These are phyloP conservation scores for Ips typographus DNA, from an alignment of 1,140 invertebrate genomes.

Conservation along the genomic window DNA sequence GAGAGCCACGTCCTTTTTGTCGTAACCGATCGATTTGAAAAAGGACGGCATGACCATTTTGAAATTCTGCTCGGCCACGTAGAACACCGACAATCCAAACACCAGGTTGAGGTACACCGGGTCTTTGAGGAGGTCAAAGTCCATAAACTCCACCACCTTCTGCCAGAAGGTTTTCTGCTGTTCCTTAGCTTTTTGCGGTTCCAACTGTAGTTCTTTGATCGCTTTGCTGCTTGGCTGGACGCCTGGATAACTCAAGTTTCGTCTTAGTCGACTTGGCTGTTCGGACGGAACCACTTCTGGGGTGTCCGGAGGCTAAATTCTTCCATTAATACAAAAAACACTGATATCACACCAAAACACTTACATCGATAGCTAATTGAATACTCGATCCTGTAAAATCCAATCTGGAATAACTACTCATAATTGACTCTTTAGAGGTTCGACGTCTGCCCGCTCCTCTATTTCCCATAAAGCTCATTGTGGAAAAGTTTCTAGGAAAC, in stretches of 20 bases:
- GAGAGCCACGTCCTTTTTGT: conserved; percentile 65
- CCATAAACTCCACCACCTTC: conserved; percentile 48
- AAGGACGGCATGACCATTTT: conserved; percentile 76
- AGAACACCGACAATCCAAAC: conserved; percentile 69
- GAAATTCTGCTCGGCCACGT: conserved; percentile 73
- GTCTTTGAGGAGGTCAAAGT: conserved; percentile 49
- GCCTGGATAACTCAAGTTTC: conserved; percentile 51
- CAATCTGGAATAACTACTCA: conserved; percentile 69
- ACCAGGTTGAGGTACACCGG: conserved; percentile 72
- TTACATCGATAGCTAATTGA: conserved; percentile 52
- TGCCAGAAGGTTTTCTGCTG: conserved; percentile 47
- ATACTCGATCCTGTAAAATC: conserved; percentile 70
- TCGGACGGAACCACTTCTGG: conserved; percentile 7
- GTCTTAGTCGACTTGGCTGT: conserved; percentile 34
- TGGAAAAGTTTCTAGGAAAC: conserved; percentile 58
- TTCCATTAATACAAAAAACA: conserved; percentile 6
- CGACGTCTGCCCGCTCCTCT: conserved; percentile 51
- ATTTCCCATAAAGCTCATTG: conserved; percentile 52
- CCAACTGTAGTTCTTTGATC: conserved; percentile 38
- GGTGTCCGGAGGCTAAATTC: conserved; percentile 18
- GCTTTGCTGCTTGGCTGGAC: conserved; percentile 46
- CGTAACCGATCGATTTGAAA: conserved; percentile 64
- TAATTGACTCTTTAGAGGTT: conserved; percentile 63
- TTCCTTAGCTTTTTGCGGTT: conserved; percentile 36
- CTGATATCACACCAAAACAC: background rate